A percentile compares a stretch with the other conserved stretches of the same genome.
phyloP scores from a whole-genome alignment of 2,797 vertebrate species.

The Eulemur rubriventer region DNA sequence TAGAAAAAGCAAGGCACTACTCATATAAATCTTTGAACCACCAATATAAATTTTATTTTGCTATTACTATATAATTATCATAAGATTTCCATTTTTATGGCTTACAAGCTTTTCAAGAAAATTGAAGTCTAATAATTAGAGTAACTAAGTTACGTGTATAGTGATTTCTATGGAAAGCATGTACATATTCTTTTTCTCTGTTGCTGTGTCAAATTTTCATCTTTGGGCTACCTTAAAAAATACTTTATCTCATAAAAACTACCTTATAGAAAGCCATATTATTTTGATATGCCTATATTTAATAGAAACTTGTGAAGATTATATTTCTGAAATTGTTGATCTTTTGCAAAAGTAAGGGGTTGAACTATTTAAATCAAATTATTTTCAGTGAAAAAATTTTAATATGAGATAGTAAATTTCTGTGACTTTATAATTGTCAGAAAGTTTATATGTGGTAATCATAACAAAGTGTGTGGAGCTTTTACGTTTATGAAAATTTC shows the following conservation, averaged over 20 bases:
- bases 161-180: constrained; percentile 26
- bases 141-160: not conserved
- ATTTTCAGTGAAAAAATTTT: constrained; percentile 40
- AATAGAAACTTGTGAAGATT: not conserved
- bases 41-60: not conserved
- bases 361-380: not conserved
- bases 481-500: not conserved
- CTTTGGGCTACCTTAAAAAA: not conserved
- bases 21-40: not conserved
- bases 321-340: constrained; percentile 2
- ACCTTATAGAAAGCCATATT: not conserved
- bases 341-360: not conserved
- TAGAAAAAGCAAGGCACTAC: not conserved
- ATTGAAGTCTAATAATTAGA: not conserved
- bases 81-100: not conserved
- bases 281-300: not conserved
- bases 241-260: not conserved
- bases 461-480: not conserved
- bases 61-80: not conserved
- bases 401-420: not conserved
- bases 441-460: not conserved
- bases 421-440: not conserved
- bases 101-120: not conserved
- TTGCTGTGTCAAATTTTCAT: constrained; percentile 12
- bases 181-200: not conserved